Evolutionary conservation across 2,113 vertebrate genomes (phyloP), one percentile per base, ranked within the genome.

Genomic region (Chaetorhynchus papuensis): DNA sequence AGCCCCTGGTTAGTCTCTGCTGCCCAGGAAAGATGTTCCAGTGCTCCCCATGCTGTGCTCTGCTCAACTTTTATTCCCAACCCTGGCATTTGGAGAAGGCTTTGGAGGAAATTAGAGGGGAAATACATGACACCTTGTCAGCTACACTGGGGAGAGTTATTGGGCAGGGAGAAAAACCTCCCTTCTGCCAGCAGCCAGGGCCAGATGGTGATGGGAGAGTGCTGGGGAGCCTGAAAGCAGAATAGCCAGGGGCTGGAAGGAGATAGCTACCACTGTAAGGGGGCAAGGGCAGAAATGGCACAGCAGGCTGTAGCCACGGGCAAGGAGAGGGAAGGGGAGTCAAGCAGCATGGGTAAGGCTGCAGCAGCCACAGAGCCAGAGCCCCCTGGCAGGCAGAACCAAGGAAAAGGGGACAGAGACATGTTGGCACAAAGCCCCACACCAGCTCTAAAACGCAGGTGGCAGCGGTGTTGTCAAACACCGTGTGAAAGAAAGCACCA

Each of bases 1-100:
- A 80, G 65, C 10, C 79, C 42, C 87, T 33, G 44, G 65, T 92
- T 76, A 70, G 60, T n/a, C 82, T 79, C 37, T 24, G 12, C 87
- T 27, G 11, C 60, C 60, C 1, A 3, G 33, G 52, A 95, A 85
- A n/a, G 68, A 65, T 39, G 69, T 39, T 42, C 80, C 74, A 78
- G 66, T 0, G 0, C 33, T 94, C 33, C 28, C 61, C 33, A 28
- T 0, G 0, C 57, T 8, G 5, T 2, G 2, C 21, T 91, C 30
- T 0, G 1, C 44, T 93, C 9, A 2, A 26, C 35, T 90, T 91
- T 71, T n/a, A 56, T 68, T 60, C 65, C 69, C 65, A 68, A 50
- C 19, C 33, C 9, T 4, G 2, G 54, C 3, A 5, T 37, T 37
- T 11, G 57, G 31, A 75, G 57, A 39, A 71, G 44, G 18, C 52